Conservation (phyloP, 1,140 invertebrate genomes). For the Sitophilus oryzae region DNA sequence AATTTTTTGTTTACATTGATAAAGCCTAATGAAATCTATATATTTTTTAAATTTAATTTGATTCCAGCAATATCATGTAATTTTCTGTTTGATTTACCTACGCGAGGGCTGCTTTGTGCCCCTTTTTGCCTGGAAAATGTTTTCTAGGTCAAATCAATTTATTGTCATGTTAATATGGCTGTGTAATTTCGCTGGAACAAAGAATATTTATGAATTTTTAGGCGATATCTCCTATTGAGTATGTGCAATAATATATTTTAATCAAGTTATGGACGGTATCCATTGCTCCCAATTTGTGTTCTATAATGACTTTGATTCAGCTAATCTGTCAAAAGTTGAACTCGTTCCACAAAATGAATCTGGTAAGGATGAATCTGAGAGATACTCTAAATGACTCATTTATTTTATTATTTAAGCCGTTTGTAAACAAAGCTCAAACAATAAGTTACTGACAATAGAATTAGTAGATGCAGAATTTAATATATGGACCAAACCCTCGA, state of each 20-base stretch:
- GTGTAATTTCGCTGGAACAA: too few relatives aligned
- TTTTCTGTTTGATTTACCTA: too few relatives aligned
- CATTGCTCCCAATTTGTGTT: conserved; percentile 63
- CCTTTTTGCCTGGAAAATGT: too few relatives aligned
- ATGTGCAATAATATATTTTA: conserved; percentile 15
- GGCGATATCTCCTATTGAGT: background rate
- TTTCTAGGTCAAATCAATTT: background rate
- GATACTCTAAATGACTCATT: too few relatives aligned
- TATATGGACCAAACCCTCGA: conserved; percentile 86
- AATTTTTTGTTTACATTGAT: background rate
- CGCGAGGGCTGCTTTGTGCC: too few relatives aligned
- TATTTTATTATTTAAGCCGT: conserved; percentile 14
- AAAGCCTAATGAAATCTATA: too few relatives aligned
- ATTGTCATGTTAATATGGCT: too few relatives aligned
- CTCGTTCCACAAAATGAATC: conserved; percentile 47
- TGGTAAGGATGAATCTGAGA: too few relatives aligned
- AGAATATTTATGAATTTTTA: too few relatives aligned
- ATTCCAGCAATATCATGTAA: too few relatives aligned
- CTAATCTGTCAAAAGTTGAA: conserved; percentile 76
- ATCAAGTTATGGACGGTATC: conserved; percentile 44
- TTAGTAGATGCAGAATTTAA: conserved; percentile 75
- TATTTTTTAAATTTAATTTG: too few relatives aligned
- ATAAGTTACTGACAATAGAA: conserved; percentile 40
- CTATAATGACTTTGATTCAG: conserved; percentile 80
- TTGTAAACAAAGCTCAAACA: conserved; percentile 37